Base-by-base conservation (phyloP, 2,797 vertebrate genomes). In the Dallia pectoralis region DNA sequence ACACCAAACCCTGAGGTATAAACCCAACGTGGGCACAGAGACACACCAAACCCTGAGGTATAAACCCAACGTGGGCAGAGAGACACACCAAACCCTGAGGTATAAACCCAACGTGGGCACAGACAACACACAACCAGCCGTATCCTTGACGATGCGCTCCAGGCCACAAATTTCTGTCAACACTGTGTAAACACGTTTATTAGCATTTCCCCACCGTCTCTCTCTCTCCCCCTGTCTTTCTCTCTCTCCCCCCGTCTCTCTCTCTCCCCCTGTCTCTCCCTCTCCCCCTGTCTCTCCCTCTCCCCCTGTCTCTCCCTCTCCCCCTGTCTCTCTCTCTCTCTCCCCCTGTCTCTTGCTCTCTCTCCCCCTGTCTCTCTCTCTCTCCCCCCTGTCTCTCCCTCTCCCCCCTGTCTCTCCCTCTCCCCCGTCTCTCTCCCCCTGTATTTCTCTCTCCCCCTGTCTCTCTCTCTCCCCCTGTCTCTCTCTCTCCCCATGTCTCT, bases 141-240 rank as follows among this genome's bases (percentile, higher is more conserved):
- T 11, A 14, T 27, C 49, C 47, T 67, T 36, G 51, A 74, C 67
- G 74, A 76, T 73, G 73, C 75, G 29, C 32, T 79, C 44, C 65
- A 22, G 40, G 9, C n/a, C 36, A 16, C 12, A 36, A 22, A 11
- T 53, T 53, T 53, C 18, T 22, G 49, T 53, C 49, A 22, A 22
- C 49, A 53, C 49, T 53, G 11, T 53, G 47, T 4, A 53, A 53
- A 53, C 49, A 53, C 49, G 48, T 51, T 51, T 8, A 51, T 18
- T 51, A n/a, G 49, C 7, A n/a, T 49, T 49, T 36, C 7, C 32
- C 65, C n/a, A n/a, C n/a, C n/a, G n/a, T 67, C 64, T n/a, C 32
- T 63, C 47, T 19, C 44, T 48, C 67, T 25, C 49, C 56, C 44
- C 33, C 16, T 27, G n/a, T 67, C 22, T 48, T 4, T 67, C 30